phyloP scores from a whole-genome alignment of 2,113 vertebrate species.

The Pteropus alecto region DNA sequence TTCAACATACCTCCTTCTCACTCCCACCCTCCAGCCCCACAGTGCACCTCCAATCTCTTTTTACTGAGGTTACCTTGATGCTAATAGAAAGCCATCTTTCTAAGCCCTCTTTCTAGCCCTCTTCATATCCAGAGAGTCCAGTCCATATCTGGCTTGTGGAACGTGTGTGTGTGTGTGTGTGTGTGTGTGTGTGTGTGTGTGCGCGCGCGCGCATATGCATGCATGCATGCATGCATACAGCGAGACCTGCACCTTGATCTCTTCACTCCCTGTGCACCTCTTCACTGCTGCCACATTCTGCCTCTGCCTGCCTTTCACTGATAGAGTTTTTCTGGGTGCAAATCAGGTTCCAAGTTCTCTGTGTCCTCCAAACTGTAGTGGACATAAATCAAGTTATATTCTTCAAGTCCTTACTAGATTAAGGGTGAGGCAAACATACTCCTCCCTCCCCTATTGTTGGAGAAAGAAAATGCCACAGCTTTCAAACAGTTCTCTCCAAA shows the following conservation, averaged over 20 bases:
- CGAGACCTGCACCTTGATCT: not conserved
- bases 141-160: not conserved
- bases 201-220: not conserved
- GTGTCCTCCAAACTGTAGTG: not conserved
- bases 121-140: not conserved
- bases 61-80: not conserved
- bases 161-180: not conserved
- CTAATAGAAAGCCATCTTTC: not conserved
- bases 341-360: not conserved
- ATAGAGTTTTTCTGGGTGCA: not conserved
- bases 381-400: not conserved
- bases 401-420: not conserved
- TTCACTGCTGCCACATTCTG: not conserved
- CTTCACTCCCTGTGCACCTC: not conserved
- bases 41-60: not conserved
- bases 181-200: not conserved
- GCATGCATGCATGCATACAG: not conserved
- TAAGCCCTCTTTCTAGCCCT: not conserved
- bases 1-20: not conserved
- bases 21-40: not conserved
- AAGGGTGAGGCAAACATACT: not conserved
- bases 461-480: not conserved
- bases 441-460: not conserved
- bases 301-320: not conserved
- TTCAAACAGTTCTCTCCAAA: not conserved